Percentiles rank a stretch among this genome's conserved stretches.
phyloP scores from a whole-genome alignment of 2,113 vertebrate species.

The Brachyistius frenatus region DNA sequence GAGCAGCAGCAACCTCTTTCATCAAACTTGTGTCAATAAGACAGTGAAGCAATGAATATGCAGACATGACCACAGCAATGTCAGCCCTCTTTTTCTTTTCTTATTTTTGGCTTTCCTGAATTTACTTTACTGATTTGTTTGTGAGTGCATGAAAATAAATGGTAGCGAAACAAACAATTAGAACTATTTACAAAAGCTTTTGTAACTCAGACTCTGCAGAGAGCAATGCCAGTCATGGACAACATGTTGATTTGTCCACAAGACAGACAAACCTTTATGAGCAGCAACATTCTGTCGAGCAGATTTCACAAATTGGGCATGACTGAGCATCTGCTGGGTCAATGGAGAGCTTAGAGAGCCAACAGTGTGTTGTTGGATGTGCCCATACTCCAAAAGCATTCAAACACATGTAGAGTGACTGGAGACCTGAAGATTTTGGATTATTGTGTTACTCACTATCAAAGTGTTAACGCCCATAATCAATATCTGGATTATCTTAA shows the following conservation, averaged over 20 bases:
- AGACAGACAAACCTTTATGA: background rate
- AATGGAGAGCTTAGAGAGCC: background rate
- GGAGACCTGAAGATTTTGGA: background rate
- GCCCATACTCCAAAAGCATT: background rate
- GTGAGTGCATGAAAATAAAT: background rate
- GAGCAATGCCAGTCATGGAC: conserved; percentile 3
- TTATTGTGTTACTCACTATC: background rate
- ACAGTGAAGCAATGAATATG: background rate
- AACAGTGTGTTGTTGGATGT: background rate
- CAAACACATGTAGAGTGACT: background rate
- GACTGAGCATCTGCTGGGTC: background rate
- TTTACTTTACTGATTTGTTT: background rate
- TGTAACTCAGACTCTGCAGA: background rate
- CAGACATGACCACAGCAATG: background rate
- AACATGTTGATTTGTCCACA: conserved; percentile 10
- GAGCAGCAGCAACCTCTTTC: background rate
- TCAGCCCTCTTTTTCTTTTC: background rate
- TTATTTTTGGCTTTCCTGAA: background rate
- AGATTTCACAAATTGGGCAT: conserved; percentile 1
- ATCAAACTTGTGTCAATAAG: background rate
- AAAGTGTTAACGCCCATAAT: no score
- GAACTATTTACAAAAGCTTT: background rate
- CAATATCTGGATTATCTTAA: no score
- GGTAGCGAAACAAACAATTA: background rate
- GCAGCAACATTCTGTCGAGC: background rate